These are phyloP conservation scores for Labeo rohita DNA, from an alignment of 2,113 vertebrate genomes.

Conservation along the genomic window DNA sequence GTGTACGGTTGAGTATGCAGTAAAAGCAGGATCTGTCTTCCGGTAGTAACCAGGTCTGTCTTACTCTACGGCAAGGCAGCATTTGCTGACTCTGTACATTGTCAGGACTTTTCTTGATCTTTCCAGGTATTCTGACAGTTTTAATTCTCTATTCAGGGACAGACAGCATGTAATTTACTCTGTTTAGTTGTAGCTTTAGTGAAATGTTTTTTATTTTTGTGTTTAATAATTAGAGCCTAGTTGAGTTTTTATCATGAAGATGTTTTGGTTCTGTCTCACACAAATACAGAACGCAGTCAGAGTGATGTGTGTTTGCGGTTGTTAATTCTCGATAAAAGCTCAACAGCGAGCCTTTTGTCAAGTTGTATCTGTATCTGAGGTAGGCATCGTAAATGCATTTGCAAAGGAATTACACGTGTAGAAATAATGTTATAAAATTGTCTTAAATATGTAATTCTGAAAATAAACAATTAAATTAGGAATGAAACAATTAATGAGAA, in stretches of 20 bases:
- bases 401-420: neutral
- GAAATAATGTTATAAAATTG: neutral
- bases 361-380: neutral
- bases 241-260: neutral
- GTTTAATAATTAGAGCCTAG: neutral
- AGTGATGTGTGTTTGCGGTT: neutral
- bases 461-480: neutral
- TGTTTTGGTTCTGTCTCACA: neutral
- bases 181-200: slow-evolving; percentile 7
- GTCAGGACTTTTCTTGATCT: slow-evolving; percentile 63
- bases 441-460: neutral
- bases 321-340: slow-evolving; percentile 13
- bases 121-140: slow-evolving; percentile 48
- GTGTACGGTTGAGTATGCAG: neutral
- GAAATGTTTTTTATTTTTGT: neutral
- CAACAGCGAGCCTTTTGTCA: neutral
- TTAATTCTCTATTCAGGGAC: slow-evolving; percentile 7
- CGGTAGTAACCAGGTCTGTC: neutral
- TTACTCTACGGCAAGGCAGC: neutral
- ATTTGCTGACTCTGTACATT: slow-evolving; percentile 64
- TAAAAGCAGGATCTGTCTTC: neutral
- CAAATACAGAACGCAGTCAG: neutral
- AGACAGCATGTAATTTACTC: slow-evolving; percentile 63
- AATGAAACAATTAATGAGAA: neutral
- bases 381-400: neutral